Conservation (phyloP, 2,113 vertebrate genomes). For the Delphinapterus leucas region DNA sequence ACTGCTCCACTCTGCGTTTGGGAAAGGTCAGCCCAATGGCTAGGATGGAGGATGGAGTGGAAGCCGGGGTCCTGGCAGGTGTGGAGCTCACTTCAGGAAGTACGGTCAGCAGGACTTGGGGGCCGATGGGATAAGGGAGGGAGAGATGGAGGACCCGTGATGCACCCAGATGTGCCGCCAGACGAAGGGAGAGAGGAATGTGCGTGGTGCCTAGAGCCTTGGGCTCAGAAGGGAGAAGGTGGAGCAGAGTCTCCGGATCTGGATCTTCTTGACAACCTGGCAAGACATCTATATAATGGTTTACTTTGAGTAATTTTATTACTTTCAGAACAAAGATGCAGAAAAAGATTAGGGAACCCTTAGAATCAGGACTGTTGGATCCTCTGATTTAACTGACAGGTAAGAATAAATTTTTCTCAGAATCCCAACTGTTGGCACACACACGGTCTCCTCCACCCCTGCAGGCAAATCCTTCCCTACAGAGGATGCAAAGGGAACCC, state of each 20-base stretch:
- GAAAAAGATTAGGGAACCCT: no score
- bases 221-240: neutral
- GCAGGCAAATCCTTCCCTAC: neutral
- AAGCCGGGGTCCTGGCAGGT: neutral
- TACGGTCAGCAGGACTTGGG: accelerated
- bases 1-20: neutral
- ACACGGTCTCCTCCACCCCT: no score
- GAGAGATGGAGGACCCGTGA: accelerated
- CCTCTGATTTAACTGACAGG: neutral
- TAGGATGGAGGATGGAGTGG: neutral
- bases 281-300: accelerated
- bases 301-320: no score
- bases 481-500: neutral
- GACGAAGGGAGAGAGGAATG: no score
- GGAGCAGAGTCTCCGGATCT: neutral
- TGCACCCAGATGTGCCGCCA: neutral
- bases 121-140: neutral
- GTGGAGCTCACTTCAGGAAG: neutral
- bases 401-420: neutral
- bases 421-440: neutral
- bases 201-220: accelerated
- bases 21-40: neutral
- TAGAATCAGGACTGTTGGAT: neutral
- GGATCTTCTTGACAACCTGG: neutral
- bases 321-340: neutral